phyloP scores from a whole-genome alignment of 2,113 vertebrate genomes.

The Gobio gobio region DNA sequence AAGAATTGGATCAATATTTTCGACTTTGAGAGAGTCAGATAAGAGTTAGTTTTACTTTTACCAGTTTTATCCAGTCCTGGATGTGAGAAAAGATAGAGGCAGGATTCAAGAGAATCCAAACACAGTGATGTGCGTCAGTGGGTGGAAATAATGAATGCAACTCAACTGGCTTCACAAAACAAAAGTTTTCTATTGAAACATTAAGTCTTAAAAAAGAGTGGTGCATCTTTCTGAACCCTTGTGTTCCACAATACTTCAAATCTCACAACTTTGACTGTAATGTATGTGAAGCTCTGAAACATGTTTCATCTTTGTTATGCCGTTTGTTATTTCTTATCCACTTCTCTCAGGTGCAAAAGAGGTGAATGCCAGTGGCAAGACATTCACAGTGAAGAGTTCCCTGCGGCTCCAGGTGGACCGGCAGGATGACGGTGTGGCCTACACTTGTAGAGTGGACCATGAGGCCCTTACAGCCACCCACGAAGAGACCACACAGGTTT shows the following conservation, averaged over 20 bases:
- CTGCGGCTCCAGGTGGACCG: constrained; percentile 91
- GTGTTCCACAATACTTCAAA: constrained; percentile 21
- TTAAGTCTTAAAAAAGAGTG: constrained; percentile 4
- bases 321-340: background rate
- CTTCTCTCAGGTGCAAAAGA: constrained; percentile 87
- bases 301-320: constrained; percentile 25
- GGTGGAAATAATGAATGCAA: constrained; percentile 48
- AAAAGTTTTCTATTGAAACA: constrained; percentile 39
- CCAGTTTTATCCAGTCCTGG: background rate
- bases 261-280: constrained; percentile 22
- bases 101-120: constrained; percentile 32
- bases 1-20: constrained; percentile 7
- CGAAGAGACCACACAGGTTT: constrained; percentile 91
- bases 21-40: background rate
- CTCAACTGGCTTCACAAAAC: constrained; percentile 30
- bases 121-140: constrained; percentile 39
- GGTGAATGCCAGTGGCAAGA: constrained; percentile 92
- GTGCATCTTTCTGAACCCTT: constrained; percentile 26
- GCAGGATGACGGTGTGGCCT: constrained; percentile 89
- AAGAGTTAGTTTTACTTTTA: constrained; percentile 29
- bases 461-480: constrained; percentile 88
- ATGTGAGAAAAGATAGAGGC: constrained; percentile 25
- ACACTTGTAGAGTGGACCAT: constrained; percentile 96
- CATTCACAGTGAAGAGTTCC: constrained; percentile 93
- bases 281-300: background rate